Evolutionary conservation across 1,140 invertebrate genomes (phyloP).

Genomic region (Hyles euphorbiae): DNA sequence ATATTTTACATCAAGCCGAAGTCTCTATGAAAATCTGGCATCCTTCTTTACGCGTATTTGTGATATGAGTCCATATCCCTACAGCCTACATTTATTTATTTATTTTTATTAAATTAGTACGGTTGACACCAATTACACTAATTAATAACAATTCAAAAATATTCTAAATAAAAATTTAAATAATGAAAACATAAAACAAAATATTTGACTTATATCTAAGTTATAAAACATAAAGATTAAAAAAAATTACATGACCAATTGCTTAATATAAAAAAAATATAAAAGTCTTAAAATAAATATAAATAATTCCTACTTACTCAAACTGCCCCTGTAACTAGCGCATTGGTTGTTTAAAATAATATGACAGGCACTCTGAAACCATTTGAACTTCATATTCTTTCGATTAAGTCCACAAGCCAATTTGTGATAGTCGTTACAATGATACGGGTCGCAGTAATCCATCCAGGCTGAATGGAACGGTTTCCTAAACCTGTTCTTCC

Average conservation of each 20-base stretch:
- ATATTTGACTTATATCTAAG: too few species aligned
- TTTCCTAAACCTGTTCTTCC: slow-evolving; percentile 22
- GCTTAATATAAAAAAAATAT: background rate
- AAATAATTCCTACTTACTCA: slow-evolving; percentile 28
- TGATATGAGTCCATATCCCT: background rate
- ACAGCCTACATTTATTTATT: background rate
- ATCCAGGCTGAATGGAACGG: slow-evolving; percentile 42
- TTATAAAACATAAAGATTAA: too few species aligned
- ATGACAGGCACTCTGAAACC: slow-evolving; percentile 51
- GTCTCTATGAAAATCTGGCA: too few species aligned
- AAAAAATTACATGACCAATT: too few species aligned
- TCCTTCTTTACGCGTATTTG: too few species aligned
- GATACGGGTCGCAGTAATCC: slow-evolving; percentile 57
- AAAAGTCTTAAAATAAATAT: background rate
- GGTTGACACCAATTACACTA: too few species aligned
- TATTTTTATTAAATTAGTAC: too few species aligned
- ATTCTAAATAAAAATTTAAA: too few species aligned
- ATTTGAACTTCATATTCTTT: slow-evolving; percentile 37
- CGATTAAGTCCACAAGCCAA: slow-evolving; percentile 40
- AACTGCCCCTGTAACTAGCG: slow-evolving; percentile 25
- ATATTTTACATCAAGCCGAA: too few species aligned
- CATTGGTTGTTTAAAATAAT: slow-evolving; percentile 40
- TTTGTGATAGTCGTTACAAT: slow-evolving; percentile 49
- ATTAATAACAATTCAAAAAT: too few species aligned
- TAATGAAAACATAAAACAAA: too few species aligned